Conservation (phyloP, 2,113 vertebrate species). For the Megalops atlanticus region DNA sequence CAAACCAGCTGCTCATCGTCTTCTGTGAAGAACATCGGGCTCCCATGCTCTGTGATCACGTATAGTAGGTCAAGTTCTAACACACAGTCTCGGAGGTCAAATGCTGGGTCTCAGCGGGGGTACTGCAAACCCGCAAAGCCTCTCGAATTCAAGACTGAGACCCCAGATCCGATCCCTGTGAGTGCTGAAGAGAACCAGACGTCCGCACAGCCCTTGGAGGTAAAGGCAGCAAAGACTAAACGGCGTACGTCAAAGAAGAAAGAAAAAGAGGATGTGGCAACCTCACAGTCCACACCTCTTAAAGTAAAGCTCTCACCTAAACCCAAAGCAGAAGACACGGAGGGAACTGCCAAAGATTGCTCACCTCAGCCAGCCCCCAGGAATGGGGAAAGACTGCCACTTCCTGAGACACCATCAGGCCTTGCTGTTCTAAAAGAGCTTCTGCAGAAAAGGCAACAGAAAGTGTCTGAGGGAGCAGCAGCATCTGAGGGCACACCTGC, state of each 20-base stretch:
- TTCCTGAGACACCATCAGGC: constrained; percentile 81
- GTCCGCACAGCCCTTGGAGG: constrained; percentile 30
- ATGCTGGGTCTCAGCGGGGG: constrained; percentile 13
- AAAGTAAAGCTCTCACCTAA: constrained; percentile 54
- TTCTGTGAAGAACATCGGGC: constrained; percentile 19
- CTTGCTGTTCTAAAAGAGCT: constrained; percentile 90
- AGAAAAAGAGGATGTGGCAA: constrained; percentile 70
- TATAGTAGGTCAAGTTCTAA: constrained; percentile 33
- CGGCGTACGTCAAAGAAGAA: constrained; percentile 77
- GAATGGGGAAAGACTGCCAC: constrained; percentile 63
- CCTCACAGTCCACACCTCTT: constrained; percentile 68
- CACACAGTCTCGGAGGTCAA: constrained; percentile 9
- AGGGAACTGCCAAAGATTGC: constrained; percentile 24
- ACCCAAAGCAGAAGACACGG: constrained; percentile 17
- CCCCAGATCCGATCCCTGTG: constrained; percentile 13
- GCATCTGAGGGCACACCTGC: constrained; percentile 52
- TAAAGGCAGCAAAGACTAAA: constrained; percentile 55
- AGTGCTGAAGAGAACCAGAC: constrained; percentile 30
- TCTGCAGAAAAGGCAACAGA: constrained; percentile 87
- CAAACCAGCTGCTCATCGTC: constrained; percentile 26
- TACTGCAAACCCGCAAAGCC: constrained; percentile 45
- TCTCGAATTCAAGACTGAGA: constrained; percentile 53
- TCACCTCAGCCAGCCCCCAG: constrained; percentile 52
- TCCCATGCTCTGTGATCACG: constrained; percentile 43
- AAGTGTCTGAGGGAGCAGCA: constrained; percentile 66